Percentiles rank a stretch among this genome's conserved stretches.
These are phyloP conservation scores for Polypedilum pembai DNA, from an alignment of 1,140 invertebrate species.

Conservation along the genomic window DNA sequence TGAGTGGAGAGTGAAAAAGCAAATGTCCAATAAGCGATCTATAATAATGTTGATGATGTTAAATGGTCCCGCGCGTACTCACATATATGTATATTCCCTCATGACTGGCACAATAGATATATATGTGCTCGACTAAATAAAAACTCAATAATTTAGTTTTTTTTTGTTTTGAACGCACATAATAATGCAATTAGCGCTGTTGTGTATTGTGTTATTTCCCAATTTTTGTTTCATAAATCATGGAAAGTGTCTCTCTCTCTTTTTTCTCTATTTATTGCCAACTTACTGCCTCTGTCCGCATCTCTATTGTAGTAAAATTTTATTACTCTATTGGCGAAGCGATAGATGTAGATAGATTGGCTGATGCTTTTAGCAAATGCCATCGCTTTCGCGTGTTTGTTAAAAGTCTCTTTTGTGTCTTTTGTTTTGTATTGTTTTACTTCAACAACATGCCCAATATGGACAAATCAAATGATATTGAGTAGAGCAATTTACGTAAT, in stretches of 20 bases:
- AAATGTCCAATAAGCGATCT: conserved; percentile 17
- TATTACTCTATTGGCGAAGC: no score
- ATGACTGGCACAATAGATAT: background rate
- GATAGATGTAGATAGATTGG: no score
- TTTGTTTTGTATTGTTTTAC: no score
- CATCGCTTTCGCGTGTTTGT: no score
- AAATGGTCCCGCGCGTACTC: background rate
- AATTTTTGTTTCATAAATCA: background rate
- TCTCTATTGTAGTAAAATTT: no score
- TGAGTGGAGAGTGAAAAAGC: conserved; percentile 1
- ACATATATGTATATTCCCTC: background rate
- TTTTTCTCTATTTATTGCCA: background rate
- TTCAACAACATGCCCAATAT: no score
- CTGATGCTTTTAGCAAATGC: no score
- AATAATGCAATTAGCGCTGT: conserved; percentile 12
- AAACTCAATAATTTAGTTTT: background rate
- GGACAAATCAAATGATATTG: no score
- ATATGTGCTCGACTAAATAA: background rate
- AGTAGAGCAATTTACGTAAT: no score
- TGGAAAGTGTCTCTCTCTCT: background rate
- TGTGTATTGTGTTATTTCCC: background rate
- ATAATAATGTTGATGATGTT: conserved; percentile 14
- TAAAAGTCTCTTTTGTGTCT: no score
- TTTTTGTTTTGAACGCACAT: background rate
- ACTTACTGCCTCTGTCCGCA: no score